A percentile compares a stretch with the other conserved stretches of the same genome.
Conservation (phyloP, 92 coral and sea anemone genomes). For the Epizoanthus ramosus region DNA sequence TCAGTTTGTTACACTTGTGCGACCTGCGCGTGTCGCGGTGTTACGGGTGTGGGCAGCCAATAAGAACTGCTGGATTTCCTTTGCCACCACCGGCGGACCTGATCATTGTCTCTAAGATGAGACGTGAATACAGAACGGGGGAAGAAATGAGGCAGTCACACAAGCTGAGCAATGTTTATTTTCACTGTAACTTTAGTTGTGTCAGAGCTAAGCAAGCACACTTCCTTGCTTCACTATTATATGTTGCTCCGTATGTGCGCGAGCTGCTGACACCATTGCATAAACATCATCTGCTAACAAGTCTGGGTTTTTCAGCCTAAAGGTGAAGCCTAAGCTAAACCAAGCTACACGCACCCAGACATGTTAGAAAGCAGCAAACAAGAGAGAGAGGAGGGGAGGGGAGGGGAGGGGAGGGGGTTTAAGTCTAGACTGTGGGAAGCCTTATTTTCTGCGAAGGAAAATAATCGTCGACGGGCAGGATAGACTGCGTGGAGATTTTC, state of each 20-base stretch:
- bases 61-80: conserved; percentile 16
- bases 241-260: conserved; percentile 35
- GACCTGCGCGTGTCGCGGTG: conserved; percentile 36
- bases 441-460: too few species aligned
- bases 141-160: conserved; percentile 32
- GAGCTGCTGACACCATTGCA: conserved; percentile 45
- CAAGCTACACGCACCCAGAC: too few species aligned
- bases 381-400: too few species aligned
- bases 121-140: conserved; percentile 40
- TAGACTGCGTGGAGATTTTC: too few species aligned
- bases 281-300: conserved; percentile 34
- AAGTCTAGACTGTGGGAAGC: too few species aligned
- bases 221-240: conserved; percentile 43
- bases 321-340: too few species aligned
- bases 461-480: too few species aligned
- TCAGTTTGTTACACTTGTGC: conserved; percentile 12
- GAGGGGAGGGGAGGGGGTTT: too few species aligned
- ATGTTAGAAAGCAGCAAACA: too few species aligned
- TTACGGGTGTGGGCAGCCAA: conserved; percentile 45
- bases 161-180: conserved; percentile 54
- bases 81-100: conserved; percentile 43
- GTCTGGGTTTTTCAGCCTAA: conserved; percentile 16
- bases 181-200: conserved; percentile 42
- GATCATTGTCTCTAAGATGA: conserved; percentile 54
- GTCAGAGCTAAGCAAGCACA: conserved; percentile 38